phyloP scores from a whole-genome alignment of 2,797 vertebrate genomes.

The Danio albolineatus region DNA sequence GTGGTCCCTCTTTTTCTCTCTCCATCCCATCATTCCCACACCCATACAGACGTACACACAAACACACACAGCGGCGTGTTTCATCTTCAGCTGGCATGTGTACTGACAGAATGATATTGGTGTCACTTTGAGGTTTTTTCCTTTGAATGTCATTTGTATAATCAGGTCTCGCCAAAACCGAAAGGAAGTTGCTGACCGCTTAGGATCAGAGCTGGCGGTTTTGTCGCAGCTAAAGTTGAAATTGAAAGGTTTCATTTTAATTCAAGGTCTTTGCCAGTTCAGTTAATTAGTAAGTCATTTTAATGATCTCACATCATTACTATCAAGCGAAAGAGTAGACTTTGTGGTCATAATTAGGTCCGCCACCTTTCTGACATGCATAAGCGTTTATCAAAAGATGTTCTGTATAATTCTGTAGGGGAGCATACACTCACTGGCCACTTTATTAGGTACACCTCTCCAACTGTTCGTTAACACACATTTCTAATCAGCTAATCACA shows the following conservation, averaged over 20 bases:
- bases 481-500: too few species aligned
- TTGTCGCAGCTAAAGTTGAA: not conserved
- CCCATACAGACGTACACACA: not conserved
- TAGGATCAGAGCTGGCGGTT: not conserved
- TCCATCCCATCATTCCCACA: constrained; percentile 25
- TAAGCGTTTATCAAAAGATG: constrained; percentile 4
- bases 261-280: constrained; percentile 12
- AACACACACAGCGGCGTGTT: constrained; percentile 13
- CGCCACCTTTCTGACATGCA: not conserved
- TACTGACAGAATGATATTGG: constrained; percentile 27
- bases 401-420: constrained; percentile 20
- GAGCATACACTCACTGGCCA: not conserved
- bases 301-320: constrained; percentile 4
- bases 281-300: constrained; percentile 18
- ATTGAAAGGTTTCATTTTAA: constrained; percentile 5
- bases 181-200: not conserved
- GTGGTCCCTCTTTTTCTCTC: constrained; percentile 11
- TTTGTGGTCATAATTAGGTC: constrained; percentile 13
- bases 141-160: constrained; percentile 32
- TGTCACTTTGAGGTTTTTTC: constrained; percentile 35
- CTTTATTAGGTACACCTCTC: too few species aligned
- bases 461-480: too few species aligned
- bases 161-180: not conserved
- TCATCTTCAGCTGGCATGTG: constrained; percentile 31
- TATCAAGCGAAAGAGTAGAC: constrained; percentile 25